Evolutionary conservation across 2,888 invertebrate species (phyloP), one percentile per base, ranked within the genome.

Genomic region (Oscheius sp.): DNA sequence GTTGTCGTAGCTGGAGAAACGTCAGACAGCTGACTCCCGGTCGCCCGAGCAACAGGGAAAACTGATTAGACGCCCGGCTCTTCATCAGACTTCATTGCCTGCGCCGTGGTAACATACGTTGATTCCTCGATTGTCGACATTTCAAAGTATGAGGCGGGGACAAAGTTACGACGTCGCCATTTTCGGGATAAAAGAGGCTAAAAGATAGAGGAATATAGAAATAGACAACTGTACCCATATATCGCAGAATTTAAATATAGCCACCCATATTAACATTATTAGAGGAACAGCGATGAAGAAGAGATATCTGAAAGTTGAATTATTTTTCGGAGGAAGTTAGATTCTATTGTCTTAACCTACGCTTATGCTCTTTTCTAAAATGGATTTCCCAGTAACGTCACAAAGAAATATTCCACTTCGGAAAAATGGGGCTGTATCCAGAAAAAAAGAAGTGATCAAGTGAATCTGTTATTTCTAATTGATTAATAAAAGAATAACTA

Each of bases 111-210:
- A n/a, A n/a, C 59, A 17, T 20, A 28, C 14, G 59, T 30, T 4
- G 44, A 24, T 14, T 59, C 36, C 20, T 56, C 59, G 1, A 59
- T 26, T 20, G 24, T 6, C n/a, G n/a, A 26, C 59, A 59, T 59
- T 24, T 59, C 59, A 20, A 59, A 59, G 5, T 59, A 59, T 4
- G 59, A 59, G n/a, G 59, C 59, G 8, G 59, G 59, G n/a, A 41
- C 28, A 14, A 59, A 44, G 44, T 59, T 59, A 5, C 59, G 38
- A 17, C 59, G 20, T 44, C 59, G 24, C 59, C 59, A 59, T 26
- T 28, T 22, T 12, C 59, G 59, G 1, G 44, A n/a, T 9, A 59
- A 28, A n/a, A 9, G n/a, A 14, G 41, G 41, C 59, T 59, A 20
- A 41, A 44, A 17, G 24, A 12, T n/a, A n/a, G n/a, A n/a, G n/a